phyloP scores from a whole-genome alignment of 2,797 vertebrate genomes.

The Takifugu ocellatus region DNA sequence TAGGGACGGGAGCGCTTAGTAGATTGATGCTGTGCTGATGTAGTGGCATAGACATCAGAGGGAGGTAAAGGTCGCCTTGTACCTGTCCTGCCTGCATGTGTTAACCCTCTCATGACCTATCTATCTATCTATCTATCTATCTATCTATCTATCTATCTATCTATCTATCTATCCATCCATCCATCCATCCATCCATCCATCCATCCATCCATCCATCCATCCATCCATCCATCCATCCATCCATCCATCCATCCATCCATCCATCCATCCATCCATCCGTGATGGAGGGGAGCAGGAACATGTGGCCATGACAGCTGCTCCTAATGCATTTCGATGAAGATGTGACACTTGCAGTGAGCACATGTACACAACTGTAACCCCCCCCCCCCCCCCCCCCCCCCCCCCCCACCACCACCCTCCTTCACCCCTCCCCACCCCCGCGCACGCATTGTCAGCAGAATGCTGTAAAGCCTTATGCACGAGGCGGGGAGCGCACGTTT shows the following conservation, averaged over 20 bases:
- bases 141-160: not conserved
- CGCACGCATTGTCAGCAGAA: slow-evolving; percentile 62
- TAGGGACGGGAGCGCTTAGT: slow-evolving; percentile 16
- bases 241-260: not conserved
- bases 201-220: not conserved
- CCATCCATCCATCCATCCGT: slow-evolving; percentile 1
- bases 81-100: slow-evolving; percentile 57
- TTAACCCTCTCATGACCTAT: slow-evolving; percentile 33
- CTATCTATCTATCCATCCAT: not conserved
- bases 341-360: slow-evolving; percentile 18
- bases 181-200: slow-evolving; percentile 9
- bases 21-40: slow-evolving; percentile 50
- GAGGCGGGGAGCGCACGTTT: slow-evolving; percentile 67
- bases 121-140: not conserved
- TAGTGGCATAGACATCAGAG: slow-evolving; percentile 30
- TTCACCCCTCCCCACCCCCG: too few species aligned
- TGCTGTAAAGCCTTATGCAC: slow-evolving; percentile 69
- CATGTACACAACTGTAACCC: slow-evolving; percentile 29
- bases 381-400: slow-evolving; percentile 4
- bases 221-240: not conserved
- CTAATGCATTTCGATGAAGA: slow-evolving; percentile 40
- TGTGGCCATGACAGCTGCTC: slow-evolving; percentile 36
- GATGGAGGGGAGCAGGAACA: slow-evolving; percentile 12
- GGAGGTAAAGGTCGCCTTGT: slow-evolving; percentile 43
- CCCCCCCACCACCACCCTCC: not conserved